Evolutionary conservation across 2,888 invertebrate species (phyloP), one percentile per base, ranked within the genome.

Genomic region (Lycia hirtaria): DNA sequence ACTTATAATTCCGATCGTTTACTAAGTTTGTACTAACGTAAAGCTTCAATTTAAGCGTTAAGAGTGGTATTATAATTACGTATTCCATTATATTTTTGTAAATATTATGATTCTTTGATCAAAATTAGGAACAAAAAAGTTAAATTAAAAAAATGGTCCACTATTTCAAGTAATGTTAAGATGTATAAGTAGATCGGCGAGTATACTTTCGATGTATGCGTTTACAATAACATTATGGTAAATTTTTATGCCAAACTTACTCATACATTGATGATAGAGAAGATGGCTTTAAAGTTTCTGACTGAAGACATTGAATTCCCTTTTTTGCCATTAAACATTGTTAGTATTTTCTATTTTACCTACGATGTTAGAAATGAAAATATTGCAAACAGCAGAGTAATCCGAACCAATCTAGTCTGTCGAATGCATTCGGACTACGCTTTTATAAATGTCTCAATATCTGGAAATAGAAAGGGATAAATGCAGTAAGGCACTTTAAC

Each of bases 371-470:
- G 60, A 65, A 71, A 59, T 61, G 69, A 56, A 60, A 65, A 62
- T 45, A 15, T 47, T 43, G 55, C 7, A 32, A 38, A 48, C 58
- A 55, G 35, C 53, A 37, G 71, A 75, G 74, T 80, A 75, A 79
- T 80, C 84, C 82, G 81, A 82, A 78, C 71, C 75, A 80, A 78
- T 90, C 90, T 91, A 90, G 90, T 91, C 90, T 83, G 71, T 73
- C 76, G 69, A 73, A 76, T 74, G 68, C 71, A 75, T 80, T 76
- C 72, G 71, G 71, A 70, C 72, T 62, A 67, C 62, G 60, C 57
- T 61, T 64, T 52, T 32, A 22, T 7, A 20, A 22, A 45, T 33
- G 50, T 45, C 38, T 30, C 45, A 38, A 49, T 56, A 15, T 35
- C 37, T 22, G 49, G 26, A 41, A 20, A 37, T 47, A 38, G 48